A percentile compares a stretch with the other conserved stretches of the same genome.
These are phyloP conservation scores for Yponomeuta malinellus DNA, from an alignment of 2,888 invertebrate genomes.

Conservation along the genomic window DNA sequence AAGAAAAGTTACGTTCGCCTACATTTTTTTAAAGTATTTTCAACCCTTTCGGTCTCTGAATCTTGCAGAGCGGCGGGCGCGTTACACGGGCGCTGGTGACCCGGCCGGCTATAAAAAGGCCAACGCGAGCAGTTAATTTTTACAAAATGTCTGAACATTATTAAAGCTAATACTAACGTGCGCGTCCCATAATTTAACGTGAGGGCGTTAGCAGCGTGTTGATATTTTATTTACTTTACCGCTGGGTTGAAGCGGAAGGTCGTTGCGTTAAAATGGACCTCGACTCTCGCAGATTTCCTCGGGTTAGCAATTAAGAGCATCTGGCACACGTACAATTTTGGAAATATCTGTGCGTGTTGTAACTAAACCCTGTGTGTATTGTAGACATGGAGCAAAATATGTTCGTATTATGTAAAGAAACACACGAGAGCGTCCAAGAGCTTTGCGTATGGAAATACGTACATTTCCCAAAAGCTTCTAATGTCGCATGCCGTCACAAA, in stretches of 20 bases:
- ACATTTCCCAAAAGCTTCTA: constrained; percentile 5
- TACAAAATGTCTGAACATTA: constrained; percentile 56
- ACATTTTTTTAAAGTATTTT: constrained; percentile 44
- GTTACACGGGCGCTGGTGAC: neutral
- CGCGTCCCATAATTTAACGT: constrained; percentile 50
- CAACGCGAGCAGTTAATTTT: constrained; percentile 61
- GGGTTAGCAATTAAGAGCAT: constrained; percentile 72
- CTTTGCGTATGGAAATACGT: constrained; percentile 2
- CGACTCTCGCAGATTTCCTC: constrained; percentile 59
- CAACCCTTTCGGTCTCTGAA: constrained; percentile 44
- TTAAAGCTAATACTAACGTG: constrained; percentile 61
- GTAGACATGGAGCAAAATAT: neutral
- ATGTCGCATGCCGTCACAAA: neutral
- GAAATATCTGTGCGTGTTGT: constrained; percentile 40
- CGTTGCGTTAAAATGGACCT: constrained; percentile 58
- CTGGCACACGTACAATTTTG: constrained; percentile 57
- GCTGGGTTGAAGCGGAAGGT: constrained; percentile 39
- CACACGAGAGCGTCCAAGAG: constrained; percentile 3
- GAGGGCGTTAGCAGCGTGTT: constrained; percentile 55
- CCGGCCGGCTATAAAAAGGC: constrained; percentile 42
- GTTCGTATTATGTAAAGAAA: neutral
- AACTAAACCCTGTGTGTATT: neutral
- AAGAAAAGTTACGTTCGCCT: neutral
- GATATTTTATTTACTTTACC: constrained; percentile 69
- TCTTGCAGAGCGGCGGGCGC: constrained; percentile 36